These are phyloP conservation scores for Alectoris magna DNA, from an alignment of 2,797 vertebrate species.

Conservation along the genomic window DNA sequence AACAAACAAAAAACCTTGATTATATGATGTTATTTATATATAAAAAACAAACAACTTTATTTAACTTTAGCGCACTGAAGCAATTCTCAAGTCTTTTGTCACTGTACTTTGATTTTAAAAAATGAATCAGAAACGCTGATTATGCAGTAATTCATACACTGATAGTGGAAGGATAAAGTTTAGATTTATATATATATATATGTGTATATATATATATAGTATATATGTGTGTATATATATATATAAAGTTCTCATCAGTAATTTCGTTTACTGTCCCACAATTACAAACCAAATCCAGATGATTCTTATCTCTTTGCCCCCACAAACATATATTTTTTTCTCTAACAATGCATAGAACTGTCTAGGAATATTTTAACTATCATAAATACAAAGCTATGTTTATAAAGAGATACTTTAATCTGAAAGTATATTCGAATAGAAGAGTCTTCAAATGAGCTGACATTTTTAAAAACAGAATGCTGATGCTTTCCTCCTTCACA, in stretches of 20 bases:
- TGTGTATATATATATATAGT: too few relatives aligned
- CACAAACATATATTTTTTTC: neutral
- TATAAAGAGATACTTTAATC: neutral
- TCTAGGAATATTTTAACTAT: conserved; percentile 45
- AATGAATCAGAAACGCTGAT: neutral
- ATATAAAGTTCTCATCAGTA: neutral
- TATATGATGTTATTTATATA: neutral
- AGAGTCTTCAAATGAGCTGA: neutral
- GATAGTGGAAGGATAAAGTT: conserved; percentile 31
- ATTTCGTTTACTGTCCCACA: neutral
- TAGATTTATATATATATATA: neutral
- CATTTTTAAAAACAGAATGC: fast-evolving
- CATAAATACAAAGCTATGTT: conserved; percentile 43
- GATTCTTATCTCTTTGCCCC: conserved; percentile 8
- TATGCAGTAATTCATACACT: neutral
- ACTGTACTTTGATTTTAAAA: neutral
- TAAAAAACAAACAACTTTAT: neutral
- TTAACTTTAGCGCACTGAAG: neutral
- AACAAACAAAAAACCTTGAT: neutral
- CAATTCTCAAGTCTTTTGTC: neutral
- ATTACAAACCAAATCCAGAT: conserved; percentile 49
- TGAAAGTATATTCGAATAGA: conserved; percentile 10
- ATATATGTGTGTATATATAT: too few relatives aligned
- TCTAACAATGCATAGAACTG: neutral
- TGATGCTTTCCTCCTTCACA: neutral